Percentiles rank a stretch among this genome's conserved stretches.
Evolutionary conservation across 2,797 vertebrate species (phyloP).

Genomic region (Crenuchus spilurus): DNA sequence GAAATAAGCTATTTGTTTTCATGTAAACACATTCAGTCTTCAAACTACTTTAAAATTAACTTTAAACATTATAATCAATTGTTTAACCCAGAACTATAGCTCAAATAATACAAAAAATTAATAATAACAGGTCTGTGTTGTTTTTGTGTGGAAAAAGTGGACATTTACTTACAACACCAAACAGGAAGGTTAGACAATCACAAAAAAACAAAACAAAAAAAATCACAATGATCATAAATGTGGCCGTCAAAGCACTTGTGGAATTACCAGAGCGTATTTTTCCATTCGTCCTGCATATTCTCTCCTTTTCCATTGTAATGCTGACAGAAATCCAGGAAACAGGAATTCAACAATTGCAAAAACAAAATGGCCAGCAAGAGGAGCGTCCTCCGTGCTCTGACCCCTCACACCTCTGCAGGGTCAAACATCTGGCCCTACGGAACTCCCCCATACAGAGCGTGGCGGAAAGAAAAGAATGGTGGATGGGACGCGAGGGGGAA

Average conservation of each 20-base stretch:
- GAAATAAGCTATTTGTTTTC: too few relatives aligned
- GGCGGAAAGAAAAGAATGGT: slow-evolving; percentile 78
- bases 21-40: too few relatives aligned
- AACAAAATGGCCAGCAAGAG: slow-evolving; percentile 42
- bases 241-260: slow-evolving; percentile 16
- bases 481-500: slow-evolving; percentile 23
- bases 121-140: slow-evolving; percentile 1
- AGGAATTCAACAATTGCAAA: slow-evolving; percentile 44
- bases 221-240: not conserved
- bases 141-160: not conserved
- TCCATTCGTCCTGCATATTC: slow-evolving; percentile 12
- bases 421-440: slow-evolving; percentile 60
- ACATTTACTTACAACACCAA: slow-evolving; percentile 2
- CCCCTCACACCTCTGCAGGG: slow-evolving; percentile 60
- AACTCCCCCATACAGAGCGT: slow-evolving; percentile 78
- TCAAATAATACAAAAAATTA: not conserved
- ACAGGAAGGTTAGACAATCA: slow-evolving; percentile 29
- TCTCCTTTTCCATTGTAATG: slow-evolving; percentile 36
- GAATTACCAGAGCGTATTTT: slow-evolving; percentile 7
- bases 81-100: not conserved
- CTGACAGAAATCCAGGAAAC: slow-evolving; percentile 50
- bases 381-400: slow-evolving; percentile 39
- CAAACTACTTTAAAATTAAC: not conserved
- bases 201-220: slow-evolving; percentile 19
- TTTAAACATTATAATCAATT: not conserved